phyloP scores from a whole-genome alignment of 2,888 invertebrate genomes.

The Eucriotettix oculatus region DNA sequence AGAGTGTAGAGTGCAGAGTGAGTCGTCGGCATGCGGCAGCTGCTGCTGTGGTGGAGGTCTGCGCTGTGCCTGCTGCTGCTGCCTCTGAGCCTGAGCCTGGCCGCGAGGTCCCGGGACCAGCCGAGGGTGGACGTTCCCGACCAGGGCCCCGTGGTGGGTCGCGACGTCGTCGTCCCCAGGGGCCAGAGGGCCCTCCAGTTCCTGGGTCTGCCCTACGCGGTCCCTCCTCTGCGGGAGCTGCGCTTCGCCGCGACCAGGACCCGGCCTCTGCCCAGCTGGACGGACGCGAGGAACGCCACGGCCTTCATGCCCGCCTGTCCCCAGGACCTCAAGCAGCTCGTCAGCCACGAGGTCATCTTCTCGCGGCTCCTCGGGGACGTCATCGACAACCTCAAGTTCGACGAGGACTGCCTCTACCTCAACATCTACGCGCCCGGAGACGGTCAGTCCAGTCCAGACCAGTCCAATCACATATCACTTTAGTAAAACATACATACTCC shows the following conservation, averaged over 20 bases:
- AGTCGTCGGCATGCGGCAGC: background rate
- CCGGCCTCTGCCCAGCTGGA: background rate
- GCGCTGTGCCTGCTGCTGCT: background rate
- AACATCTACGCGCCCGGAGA: background rate
- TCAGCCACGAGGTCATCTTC: background rate
- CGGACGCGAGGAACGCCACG: background rate
- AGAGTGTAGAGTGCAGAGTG: too few species aligned
- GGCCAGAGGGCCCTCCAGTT: background rate
- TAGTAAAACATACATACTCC: too few species aligned
- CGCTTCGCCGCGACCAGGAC: background rate
- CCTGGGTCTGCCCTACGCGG: background rate
- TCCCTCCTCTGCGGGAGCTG: background rate
- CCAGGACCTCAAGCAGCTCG: background rate
- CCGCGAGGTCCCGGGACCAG: background rate
- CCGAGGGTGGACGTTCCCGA: background rate
- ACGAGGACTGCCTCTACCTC: background rate
- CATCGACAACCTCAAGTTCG: background rate
- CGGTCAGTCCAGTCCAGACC: background rate
- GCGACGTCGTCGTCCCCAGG: background rate
- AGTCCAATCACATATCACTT: too few species aligned
- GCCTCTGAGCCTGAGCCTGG: background rate
- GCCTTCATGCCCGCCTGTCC: background rate
- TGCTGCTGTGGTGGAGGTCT: background rate
- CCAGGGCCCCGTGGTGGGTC: background rate
- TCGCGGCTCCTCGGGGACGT: background rate